Evolutionary conservation across 2,888 invertebrate species (phyloP).

Genomic region (Drosophila infuscata): DNA sequence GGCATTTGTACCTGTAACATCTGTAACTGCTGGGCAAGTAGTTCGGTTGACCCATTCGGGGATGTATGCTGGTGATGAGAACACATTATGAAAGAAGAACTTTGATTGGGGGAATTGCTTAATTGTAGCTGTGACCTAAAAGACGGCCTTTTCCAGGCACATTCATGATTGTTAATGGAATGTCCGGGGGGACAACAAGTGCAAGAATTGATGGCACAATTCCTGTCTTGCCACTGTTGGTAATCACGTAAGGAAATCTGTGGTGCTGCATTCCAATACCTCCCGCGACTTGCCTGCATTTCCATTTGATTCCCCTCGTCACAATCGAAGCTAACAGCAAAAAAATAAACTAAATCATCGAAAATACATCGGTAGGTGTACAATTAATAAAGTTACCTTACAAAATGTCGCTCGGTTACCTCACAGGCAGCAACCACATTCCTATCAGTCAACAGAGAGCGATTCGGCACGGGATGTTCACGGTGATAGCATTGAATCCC

Average conservation of each 20-base stretch:
- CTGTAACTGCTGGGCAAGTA: conserved; percentile 61
- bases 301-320: background rate
- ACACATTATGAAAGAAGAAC: background rate
- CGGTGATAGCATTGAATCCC: conserved; percentile 26
- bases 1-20: conserved; percentile 63
- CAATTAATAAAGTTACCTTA: conserved; percentile 44
- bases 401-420: conserved; percentile 61
- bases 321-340: conserved; percentile 16
- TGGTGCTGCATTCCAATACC: conserved; percentile 1
- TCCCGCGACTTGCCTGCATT: background rate
- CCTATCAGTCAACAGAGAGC: background rate
- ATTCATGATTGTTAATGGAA: background rate
- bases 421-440: conserved; percentile 48
- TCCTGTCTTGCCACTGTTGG: background rate
- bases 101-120: background rate
- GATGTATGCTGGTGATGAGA: conserved; percentile 1
- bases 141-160: background rate
- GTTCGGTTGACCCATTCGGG: conserved; percentile 43
- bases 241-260: background rate
- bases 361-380: background rate
- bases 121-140: background rate
- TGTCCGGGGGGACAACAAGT: background rate
- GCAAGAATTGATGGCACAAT: background rate
- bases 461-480: conserved; percentile 28
- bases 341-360: background rate